Base-by-base conservation (phyloP, 2,888 invertebrate genomes). In the Myopa testacea region DNA sequence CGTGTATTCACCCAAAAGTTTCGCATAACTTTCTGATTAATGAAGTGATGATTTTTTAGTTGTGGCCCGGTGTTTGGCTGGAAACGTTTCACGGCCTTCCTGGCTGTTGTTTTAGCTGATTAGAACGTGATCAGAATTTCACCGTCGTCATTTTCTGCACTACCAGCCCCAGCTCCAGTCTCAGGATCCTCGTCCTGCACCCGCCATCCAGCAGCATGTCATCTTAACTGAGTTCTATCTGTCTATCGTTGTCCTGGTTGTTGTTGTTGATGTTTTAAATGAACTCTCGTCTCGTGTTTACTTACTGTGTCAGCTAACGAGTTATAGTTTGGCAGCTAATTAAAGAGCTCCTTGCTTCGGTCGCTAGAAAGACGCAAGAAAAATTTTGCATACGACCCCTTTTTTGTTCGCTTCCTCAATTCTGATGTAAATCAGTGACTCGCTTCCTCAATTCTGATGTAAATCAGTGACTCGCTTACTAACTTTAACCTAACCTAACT, bases 311-410 rank as follows among this genome's bases (percentile, higher is more conserved):
- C 70, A 82, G 81, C 83, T 84, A 85, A 85, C 86, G 84, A 86
- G 86, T 85, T 84, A 85, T 84, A 85, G 84, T 85, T 83, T 83
- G 82, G 81, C 81, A 84, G 84, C 86, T 86, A 86, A 85, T 86
- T 85, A 85, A 86, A 85, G 86, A 83, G 84, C 84, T 85, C 86
- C 86, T 85, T 86, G 16, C 37, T 14, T 55, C 14, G 55, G 14
- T 16, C 16, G 55, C 10, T 55, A 5, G 55, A 55, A 55, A 1
- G 55, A 55, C 3, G 55, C 4, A 16, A 14, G 50, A 14, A 50
- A 50, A 50, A 5, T 45, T 45, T 45, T 55, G 55, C n/a, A 55
- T 26, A 26, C 26, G 26, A 26, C 26, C 26, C 26, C 26, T 26
- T 26, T 26, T 26, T 26, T 26, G 14, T 14, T 14, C 14, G 50